Base-by-base conservation (phyloP, 2,888 invertebrate species). In the Disparrhopalites patrizii region DNA sequence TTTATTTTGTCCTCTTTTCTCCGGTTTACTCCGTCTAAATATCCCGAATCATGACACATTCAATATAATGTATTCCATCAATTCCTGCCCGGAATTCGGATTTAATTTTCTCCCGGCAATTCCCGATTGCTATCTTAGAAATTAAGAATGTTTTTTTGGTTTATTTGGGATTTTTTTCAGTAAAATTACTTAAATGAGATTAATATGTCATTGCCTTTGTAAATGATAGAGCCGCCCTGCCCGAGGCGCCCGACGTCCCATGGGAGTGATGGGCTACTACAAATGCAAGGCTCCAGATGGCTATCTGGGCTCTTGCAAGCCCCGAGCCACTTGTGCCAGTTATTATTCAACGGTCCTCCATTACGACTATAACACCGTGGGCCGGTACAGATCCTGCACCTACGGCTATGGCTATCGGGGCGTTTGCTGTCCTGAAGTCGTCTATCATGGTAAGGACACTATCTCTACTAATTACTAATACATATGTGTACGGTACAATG, bases 401-500 rank as follows among this genome's bases (percentile, higher is more conserved):
- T 74, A 68, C 57, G 74, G 74, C 1, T 74, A 74, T 58, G 74
- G 74, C 10, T 66, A 62, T 56, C 65, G 64, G 18, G 74, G 74
- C 20, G 70, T 73, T 23, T 74, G 74, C 66, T 74, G 74, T 68
- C 74, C 74, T 18, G 72, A 73, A 31, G 66, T 73, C 20, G 50
- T 51, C 47, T 72, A 71, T 20, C 20, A 23, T 7, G 70, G 74
- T 74, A 66, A 68, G 61, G 20, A 15, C 5, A 47, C 27, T 28
- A 31, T 25, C 27, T 57, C 33, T 20, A 23, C 28, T 23, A 1
- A 27, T 25, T 52, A 27, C 28, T 40, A n/a, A 3, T 40, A 40
- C n/a, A n/a, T n/a, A n/a, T n/a, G n/a, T n/a, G n/a, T n/a, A n/a
- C n/a, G n/a, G n/a, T n/a, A n/a, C n/a, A n/a, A n/a, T n/a, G n/a